Percentiles rank a stretch among this genome's conserved stretches.
phyloP scores from a whole-genome alignment of 2,113 vertebrate genomes.

The Gobio gobio region DNA sequence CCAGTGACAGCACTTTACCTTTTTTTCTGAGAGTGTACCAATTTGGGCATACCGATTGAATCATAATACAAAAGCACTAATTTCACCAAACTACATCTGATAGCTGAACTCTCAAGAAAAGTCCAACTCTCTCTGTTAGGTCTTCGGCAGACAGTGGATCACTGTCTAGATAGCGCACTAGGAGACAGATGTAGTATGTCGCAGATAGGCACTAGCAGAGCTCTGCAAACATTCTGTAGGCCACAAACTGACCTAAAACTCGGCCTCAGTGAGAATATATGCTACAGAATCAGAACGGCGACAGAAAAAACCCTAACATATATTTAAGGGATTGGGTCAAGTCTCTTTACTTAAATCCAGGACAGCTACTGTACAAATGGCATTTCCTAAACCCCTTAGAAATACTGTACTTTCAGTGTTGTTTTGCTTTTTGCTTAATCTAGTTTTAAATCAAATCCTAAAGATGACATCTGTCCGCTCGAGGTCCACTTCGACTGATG shows the following conservation, averaged over 20 bases:
- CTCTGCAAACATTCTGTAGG: conserved; percentile 75
- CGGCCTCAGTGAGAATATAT: no score
- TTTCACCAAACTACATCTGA: background rate
- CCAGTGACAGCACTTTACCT: no score
- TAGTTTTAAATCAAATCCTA: background rate
- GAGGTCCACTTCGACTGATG: no score
- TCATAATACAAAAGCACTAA: background rate
- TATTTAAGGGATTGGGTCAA: background rate
- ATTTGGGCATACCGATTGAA: background rate
- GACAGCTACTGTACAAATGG: no score
- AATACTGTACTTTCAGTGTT: no score
- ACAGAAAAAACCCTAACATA: background rate
- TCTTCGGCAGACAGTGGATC: conserved; percentile 19
- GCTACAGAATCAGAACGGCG: background rate
- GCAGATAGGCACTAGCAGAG: conserved; percentile 67
- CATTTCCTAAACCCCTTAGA: no score
- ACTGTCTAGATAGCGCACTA: conserved; percentile 51
- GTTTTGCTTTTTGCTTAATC: no score
- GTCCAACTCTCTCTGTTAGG: background rate
- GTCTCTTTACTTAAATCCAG: no score
- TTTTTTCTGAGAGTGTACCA: no score
- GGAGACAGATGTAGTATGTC: conserved; percentile 75
- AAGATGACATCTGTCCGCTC: background rate
- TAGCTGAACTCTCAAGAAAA: background rate
- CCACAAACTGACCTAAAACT: background rate